Evolutionary conservation across 2,113 vertebrate genomes (phyloP).

Genomic region (Elachura formosa): DNA sequence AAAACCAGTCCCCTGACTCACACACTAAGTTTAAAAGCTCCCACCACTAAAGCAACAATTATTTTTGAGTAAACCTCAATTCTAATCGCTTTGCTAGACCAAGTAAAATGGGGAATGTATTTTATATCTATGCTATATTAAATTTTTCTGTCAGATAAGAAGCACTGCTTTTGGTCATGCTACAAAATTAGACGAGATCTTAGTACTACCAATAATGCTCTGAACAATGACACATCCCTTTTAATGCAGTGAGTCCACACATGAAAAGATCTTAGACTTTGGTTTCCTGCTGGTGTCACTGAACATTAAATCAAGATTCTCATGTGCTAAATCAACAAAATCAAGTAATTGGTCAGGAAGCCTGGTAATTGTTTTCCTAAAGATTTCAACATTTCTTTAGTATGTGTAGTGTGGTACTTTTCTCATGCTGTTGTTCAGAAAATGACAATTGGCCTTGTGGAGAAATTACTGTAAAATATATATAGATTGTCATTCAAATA

Average conservation of each 20-base stretch:
- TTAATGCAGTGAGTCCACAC: not conserved
- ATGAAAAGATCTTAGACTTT: not conserved
- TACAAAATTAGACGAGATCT: not conserved
- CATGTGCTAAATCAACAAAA: conserved; percentile 16
- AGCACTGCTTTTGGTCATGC: not conserved
- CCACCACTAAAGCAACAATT: not conserved
- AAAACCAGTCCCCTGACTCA: not conserved
- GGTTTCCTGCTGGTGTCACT: conserved; percentile 14
- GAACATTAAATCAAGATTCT: conserved; percentile 1
- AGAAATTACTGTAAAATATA: not conserved
- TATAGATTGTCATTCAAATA: not conserved
- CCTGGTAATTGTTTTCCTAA: not conserved
- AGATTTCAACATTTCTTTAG: not conserved
- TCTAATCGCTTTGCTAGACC: not conserved
- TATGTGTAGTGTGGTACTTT: not conserved
- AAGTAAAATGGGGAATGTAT: not conserved
- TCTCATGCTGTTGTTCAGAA: not conserved
- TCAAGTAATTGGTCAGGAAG: conserved; percentile 1
- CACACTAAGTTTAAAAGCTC: not conserved
- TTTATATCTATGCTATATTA: not conserved
- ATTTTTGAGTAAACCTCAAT: not conserved
- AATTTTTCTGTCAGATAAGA: not conserved
- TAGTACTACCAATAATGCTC: not conserved
- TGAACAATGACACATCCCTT: not conserved
- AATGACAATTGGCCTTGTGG: not conserved